These are phyloP conservation scores for Myripristis murdjan DNA, from an alignment of 2,797 vertebrate genomes.

Conservation along the genomic window DNA sequence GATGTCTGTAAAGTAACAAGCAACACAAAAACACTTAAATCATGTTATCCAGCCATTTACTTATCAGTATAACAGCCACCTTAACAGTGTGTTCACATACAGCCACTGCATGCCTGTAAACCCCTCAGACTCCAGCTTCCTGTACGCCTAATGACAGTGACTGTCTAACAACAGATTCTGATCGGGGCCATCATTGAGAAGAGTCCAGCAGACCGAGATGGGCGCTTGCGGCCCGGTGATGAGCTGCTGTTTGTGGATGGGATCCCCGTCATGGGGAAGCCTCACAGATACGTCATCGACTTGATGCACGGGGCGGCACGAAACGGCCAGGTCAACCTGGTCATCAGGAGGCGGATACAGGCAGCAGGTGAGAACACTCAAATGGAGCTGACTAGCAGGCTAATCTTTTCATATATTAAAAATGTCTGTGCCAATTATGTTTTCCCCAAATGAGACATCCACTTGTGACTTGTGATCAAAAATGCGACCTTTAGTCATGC, in stretches of 20 bases:
- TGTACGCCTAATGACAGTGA: conserved; percentile 10
- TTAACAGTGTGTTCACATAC: conserved; percentile 28
- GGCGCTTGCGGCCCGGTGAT: conserved; percentile 95
- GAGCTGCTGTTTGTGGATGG: conserved; percentile 96
- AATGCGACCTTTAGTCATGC: too few relatives aligned
- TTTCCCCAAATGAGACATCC: too few relatives aligned
- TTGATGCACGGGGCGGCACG: conserved; percentile 97
- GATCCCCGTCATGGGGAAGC: conserved; percentile 95
- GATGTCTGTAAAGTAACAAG: conserved; percentile 46
- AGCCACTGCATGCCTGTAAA: conserved; percentile 31
- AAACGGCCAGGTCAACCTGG: conserved; percentile 95
- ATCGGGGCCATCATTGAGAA: conserved; percentile 98
- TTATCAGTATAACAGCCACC: conserved; percentile 45
- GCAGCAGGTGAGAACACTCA: conserved; percentile 83
- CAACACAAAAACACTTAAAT: conserved; percentile 19
- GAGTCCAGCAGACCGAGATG: conserved; percentile 96
- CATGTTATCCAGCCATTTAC: not conserved
- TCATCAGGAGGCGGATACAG: conserved; percentile 93
- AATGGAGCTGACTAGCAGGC: not conserved
- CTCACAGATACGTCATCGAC: conserved; percentile 98
- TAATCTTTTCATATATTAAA: too few relatives aligned
- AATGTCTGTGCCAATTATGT: too few relatives aligned
- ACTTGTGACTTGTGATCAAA: too few relatives aligned
- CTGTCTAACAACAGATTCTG: conserved; percentile 87
- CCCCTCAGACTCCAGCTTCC: not conserved